Evolutionary conservation across 2,888 invertebrate genomes (phyloP), one percentile per base, ranked within the genome.

Genomic region (Caenorhabditis afra): DNA sequence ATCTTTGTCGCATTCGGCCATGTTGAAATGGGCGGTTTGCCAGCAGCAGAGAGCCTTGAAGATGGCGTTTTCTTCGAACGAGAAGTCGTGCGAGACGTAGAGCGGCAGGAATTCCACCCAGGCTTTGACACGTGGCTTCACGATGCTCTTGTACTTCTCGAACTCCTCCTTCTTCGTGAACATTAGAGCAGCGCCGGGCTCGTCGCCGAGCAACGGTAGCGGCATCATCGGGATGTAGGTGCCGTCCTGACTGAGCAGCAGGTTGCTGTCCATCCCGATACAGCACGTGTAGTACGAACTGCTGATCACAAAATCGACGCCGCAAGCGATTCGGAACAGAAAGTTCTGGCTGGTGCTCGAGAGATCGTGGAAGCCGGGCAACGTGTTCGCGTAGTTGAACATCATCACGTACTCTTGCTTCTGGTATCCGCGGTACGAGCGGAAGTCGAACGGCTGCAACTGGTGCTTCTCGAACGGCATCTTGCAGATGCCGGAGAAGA

Each of bases 361-460:
- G 2, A 79, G 53, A 0, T 75, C 52, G 11, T 79, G 65, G 22
- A 79, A 74, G 3, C 62, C 75, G 35, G 70, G 70, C 2, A 79
- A 29, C 11, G 74, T 65, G 53, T 70, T 75, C 11, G 75, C 64
- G 50, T 79, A 79, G 52, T 79, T 79, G 70, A 79, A 79, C 41
- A 79, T 41, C 75, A 79, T 79, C 20, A 79, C 75, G 64, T 79
- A 79, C 41, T 79, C 79, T 12, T 75, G 70, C 44, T 79, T 79
- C 39, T 74, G 57, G 49, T 75, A 79, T 16, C 79, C 79, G 11
- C 61, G 57, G 23, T 70, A 79, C 1, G 65, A n/a, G 0, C 74
- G 70, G 52, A 75, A 74, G 49, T 79, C 79, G 66, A 79, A 79
- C 35, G 74, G 70, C 35, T 61, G 70, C 3, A 79, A 53, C 49